These are phyloP conservation scores for Andrena fulva DNA, from an alignment of 2,888 invertebrate species.

Conservation along the genomic window DNA sequence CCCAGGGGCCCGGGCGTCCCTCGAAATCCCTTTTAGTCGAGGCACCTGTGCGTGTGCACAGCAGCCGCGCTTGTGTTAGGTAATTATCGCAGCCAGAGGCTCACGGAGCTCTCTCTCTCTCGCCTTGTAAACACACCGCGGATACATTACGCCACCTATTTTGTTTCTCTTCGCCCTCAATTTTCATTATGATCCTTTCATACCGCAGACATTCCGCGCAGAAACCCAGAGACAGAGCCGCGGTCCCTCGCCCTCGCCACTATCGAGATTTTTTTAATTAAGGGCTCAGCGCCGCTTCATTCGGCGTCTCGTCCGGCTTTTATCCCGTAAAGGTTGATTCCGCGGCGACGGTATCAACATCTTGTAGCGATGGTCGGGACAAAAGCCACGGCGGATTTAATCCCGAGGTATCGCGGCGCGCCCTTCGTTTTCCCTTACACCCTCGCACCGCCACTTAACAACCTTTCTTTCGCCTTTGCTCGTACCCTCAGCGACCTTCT, in stretches of 20 bases:
- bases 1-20: no score
- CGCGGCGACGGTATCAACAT: constrained; percentile 55
- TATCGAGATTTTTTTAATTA: constrained; percentile 65
- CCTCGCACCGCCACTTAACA: constrained; percentile 61
- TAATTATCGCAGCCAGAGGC: constrained; percentile 34
- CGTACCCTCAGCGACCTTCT: constrained; percentile 42
- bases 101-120: background rate
- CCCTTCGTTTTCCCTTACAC: constrained; percentile 55
- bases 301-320: constrained; percentile 34
- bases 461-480: constrained; percentile 47
- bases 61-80: constrained; percentile 15
- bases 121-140: constrained; percentile 25
- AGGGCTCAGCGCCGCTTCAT: constrained; percentile 40
- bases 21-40: background rate
- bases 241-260: background rate
- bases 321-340: constrained; percentile 52
- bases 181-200: constrained; percentile 40
- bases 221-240: background rate
- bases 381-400: constrained; percentile 57
- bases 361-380: constrained; percentile 36
- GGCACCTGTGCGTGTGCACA: background rate
- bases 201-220: constrained; percentile 2
- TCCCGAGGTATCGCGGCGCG: constrained; percentile 52
- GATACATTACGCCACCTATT: constrained; percentile 29
- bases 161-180: constrained; percentile 26